phyloP scores from a whole-genome alignment of 2,888 invertebrate genomes.

The Napeogenes inachia region DNA sequence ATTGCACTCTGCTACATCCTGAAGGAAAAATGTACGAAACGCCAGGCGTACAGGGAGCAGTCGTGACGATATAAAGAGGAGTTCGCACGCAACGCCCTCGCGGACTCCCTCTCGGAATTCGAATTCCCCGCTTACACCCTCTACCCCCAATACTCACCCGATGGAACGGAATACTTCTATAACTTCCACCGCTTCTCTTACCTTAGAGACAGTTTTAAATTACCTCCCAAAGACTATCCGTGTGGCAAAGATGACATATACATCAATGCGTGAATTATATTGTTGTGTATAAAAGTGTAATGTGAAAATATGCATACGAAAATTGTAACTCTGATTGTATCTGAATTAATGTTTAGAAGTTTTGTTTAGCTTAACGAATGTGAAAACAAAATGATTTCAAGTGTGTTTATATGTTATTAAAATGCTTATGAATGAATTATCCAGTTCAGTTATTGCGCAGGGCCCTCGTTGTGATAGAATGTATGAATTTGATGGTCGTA shows the following conservation, averaged over 20 bases:
- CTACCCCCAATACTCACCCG: slow-evolving; percentile 69
- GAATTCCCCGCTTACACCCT: slow-evolving; percentile 64
- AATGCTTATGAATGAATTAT: slow-evolving; percentile 19
- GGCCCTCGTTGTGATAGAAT: slow-evolving; percentile 38
- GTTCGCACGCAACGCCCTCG: slow-evolving; percentile 67
- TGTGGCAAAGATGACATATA: slow-evolving; percentile 62
- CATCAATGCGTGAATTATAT: slow-evolving; percentile 59
- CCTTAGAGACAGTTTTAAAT: slow-evolving; percentile 60
- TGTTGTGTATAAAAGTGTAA: slow-evolving; percentile 2
- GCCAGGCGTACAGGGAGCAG: slow-evolving; percentile 83
- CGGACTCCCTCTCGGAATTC: slow-evolving; percentile 61
- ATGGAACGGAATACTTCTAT: slow-evolving; percentile 70
- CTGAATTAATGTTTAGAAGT: no score
- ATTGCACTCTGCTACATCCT: slow-evolving; percentile 90
- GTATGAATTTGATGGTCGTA: slow-evolving; percentile 26
- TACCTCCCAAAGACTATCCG: slow-evolving; percentile 66
- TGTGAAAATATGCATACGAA: neutral
- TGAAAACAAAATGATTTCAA: no score
- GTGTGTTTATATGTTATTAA: slow-evolving; percentile 15
- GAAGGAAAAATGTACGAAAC: slow-evolving; percentile 87
- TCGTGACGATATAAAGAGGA: slow-evolving; percentile 80
- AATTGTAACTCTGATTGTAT: neutral
- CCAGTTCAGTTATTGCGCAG: slow-evolving; percentile 19
- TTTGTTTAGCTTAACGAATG: no score
- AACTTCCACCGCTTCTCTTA: slow-evolving; percentile 71